Conservation (phyloP, 2,888 invertebrate species). For the Catotricha subobsoleta region DNA sequence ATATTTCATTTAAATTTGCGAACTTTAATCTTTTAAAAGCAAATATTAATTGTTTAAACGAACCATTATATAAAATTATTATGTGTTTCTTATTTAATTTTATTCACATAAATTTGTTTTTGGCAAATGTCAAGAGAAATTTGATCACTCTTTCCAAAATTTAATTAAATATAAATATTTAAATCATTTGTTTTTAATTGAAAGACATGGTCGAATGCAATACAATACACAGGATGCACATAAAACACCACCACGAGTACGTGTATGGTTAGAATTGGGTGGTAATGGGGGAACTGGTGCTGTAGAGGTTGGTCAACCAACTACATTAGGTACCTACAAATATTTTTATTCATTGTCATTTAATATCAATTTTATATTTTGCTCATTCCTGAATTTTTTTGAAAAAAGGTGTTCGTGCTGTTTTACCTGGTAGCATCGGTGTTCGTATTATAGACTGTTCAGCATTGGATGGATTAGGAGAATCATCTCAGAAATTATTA, state of each 20-base stretch:
- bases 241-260: constrained; percentile 33
- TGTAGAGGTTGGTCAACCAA: constrained; percentile 55
- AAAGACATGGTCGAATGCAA: constrained; percentile 43
- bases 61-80: too few relatives aligned
- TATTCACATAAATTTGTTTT: too few relatives aligned
- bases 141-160: too few relatives aligned
- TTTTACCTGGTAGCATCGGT: constrained; percentile 45
- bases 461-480: constrained; percentile 61
- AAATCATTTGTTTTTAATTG: too few relatives aligned
- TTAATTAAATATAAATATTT: too few relatives aligned
- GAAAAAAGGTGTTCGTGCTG: constrained; percentile 29
- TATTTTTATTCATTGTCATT: too few relatives aligned
- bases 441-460: constrained; percentile 57
- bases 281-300: constrained; percentile 31
- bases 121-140: too few relatives aligned
- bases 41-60: neutral
- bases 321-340: too few relatives aligned
- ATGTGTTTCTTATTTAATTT: too few relatives aligned
- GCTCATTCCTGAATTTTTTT: too few relatives aligned
- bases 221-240: constrained; percentile 28
- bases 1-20: neutral
- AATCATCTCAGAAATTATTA: constrained; percentile 52
- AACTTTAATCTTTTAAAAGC: neutral
- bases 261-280: constrained; percentile 56
- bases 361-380: too few relatives aligned